Evolutionary conservation across 2,888 invertebrate species (phyloP).

Genomic region (Dynastes hyllus): DNA sequence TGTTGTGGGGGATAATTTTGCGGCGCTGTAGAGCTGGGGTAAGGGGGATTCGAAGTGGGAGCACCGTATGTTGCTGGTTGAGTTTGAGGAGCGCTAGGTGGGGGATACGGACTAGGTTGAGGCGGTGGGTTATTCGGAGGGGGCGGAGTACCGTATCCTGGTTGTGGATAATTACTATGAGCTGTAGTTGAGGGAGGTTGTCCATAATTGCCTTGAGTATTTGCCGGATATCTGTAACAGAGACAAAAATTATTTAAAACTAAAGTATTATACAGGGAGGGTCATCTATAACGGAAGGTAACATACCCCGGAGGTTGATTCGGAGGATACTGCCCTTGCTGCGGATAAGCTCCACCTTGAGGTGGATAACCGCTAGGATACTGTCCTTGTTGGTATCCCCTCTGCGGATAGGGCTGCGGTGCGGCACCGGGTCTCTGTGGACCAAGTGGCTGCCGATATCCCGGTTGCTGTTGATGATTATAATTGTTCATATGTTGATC

Average conservation of each 20-base stretch:
- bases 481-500: slow-evolving; percentile 70
- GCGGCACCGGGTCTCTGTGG: slow-evolving; percentile 77
- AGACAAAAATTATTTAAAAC: not conserved
- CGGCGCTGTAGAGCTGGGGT: slow-evolving; percentile 63
- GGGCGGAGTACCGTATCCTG: slow-evolving; percentile 70
- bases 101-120: slow-evolving; percentile 52
- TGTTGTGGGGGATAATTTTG: slow-evolving; percentile 70
- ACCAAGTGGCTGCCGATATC: slow-evolving; percentile 73
- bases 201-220: slow-evolving; percentile 76
- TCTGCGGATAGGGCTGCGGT: slow-evolving; percentile 79
- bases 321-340: slow-evolving; percentile 78
- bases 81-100: slow-evolving; percentile 57
- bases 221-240: slow-evolving; percentile 72
- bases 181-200: slow-evolving; percentile 76
- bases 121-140: slow-evolving; percentile 65
- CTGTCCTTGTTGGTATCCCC: slow-evolving; percentile 80
- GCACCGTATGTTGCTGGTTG: slow-evolving; percentile 65
- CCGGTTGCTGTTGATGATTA: slow-evolving; percentile 71
- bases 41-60: slow-evolving; percentile 67
- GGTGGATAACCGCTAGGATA: slow-evolving; percentile 79
- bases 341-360: slow-evolving; percentile 79
- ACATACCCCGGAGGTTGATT: slow-evolving; percentile 77
- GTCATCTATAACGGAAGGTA: too few species aligned
- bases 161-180: slow-evolving; percentile 75
- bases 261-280: too few species aligned